phyloP scores from a whole-genome alignment of 1,140 invertebrate species.

The Cecropterus lyciades region DNA sequence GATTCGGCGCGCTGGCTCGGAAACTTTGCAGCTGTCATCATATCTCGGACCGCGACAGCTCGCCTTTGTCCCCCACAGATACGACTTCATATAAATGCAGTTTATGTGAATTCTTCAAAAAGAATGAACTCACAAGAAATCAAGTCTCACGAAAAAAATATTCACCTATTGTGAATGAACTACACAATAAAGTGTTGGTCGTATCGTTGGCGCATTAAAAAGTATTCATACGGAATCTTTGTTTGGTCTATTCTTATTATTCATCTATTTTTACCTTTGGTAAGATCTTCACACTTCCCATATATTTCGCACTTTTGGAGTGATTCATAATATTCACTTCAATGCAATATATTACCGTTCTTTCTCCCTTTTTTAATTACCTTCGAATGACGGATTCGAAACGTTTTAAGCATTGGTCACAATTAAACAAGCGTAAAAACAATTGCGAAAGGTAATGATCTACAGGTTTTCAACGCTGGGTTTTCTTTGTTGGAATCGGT shows the following conservation, averaged over 20 bases:
- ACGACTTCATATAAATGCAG: conserved; percentile 82
- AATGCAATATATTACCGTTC: neutral
- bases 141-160: conserved; percentile 71
- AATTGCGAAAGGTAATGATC: conserved; percentile 72
- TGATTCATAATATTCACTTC: too few species aligned
- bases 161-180: conserved; percentile 58
- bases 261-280: conserved; percentile 64
- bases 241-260: conserved; percentile 61
- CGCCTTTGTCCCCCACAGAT: conserved; percentile 68
- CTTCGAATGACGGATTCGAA: conserved; percentile 25
- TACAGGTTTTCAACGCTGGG: conserved; percentile 47
- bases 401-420: conserved; percentile 50
- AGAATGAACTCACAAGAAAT: conserved; percentile 72
- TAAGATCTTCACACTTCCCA: conserved; percentile 69
- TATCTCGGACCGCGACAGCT: conserved; percentile 64
- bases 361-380: conserved; percentile 19
- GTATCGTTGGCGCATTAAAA: conserved; percentile 82
- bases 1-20: conserved; percentile 57
- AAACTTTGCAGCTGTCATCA: conserved; percentile 75
- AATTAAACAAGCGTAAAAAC: conserved; percentile 69
- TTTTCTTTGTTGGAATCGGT: conserved; percentile 53
- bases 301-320: neutral
- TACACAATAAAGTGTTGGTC: conserved; percentile 73
- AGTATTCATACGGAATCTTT: conserved; percentile 80
- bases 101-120: conserved; percentile 78